phyloP scores from a whole-genome alignment of 1,140 invertebrate species.

The Sarcophaga peregrina region DNA sequence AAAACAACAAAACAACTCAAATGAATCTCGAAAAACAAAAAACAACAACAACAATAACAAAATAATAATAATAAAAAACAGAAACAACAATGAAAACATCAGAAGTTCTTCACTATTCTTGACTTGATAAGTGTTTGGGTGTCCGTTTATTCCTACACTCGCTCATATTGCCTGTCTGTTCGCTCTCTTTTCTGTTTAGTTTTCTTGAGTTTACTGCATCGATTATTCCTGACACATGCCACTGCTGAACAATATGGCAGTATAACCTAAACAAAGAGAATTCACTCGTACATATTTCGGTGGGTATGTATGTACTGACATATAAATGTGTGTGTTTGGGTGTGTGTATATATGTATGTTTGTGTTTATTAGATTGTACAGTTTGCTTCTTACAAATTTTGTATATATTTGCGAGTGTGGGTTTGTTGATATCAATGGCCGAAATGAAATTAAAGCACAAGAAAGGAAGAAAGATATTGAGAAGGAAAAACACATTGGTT shows the following conservation, averaged over 20 bases:
- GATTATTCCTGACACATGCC: conserved; percentile 28
- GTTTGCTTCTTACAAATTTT: too few relatives aligned
- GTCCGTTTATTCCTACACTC: too few relatives aligned
- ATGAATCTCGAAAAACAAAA: background rate
- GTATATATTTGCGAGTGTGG: too few relatives aligned
- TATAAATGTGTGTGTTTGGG: too few relatives aligned
- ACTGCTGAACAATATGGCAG: background rate
- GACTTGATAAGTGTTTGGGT: background rate
- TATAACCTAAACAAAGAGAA: background rate
- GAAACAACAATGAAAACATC: conserved; percentile 18
- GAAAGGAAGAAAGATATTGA: background rate
- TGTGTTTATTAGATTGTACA: too few relatives aligned
- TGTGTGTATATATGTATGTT: too few relatives aligned
- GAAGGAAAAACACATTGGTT: background rate
- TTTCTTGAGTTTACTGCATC: background rate
- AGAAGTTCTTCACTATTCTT: background rate
- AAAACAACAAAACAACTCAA: background rate
- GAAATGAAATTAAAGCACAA: background rate
- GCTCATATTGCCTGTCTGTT: conserved; percentile 1
- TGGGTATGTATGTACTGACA: too few relatives aligned
- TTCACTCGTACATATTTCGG: background rate
- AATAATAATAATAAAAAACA: background rate
- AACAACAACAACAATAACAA: background rate
- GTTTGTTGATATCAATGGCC: background rate
- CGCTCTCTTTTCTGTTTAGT: background rate